Evolutionary conservation across 2,113 vertebrate genomes (phyloP).

Genomic region (Pyrgilauda ruficollis): DNA sequence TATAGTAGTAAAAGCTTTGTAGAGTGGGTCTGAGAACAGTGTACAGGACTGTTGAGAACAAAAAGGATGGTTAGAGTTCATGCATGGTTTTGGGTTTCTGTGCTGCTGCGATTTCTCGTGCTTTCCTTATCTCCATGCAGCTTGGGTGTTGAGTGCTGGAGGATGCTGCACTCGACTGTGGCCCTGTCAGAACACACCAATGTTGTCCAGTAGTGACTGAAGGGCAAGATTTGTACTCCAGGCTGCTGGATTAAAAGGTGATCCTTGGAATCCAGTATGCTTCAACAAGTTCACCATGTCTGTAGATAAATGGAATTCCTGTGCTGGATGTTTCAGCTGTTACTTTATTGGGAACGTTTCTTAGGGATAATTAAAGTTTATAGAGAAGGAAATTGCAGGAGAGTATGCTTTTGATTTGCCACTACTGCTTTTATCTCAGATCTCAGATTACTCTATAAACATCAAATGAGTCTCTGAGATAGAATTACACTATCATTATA

Average conservation of each 20-base stretch:
- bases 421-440: slow-evolving; percentile 5
- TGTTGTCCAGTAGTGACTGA: fast-evolving
- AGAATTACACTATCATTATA: background rate
- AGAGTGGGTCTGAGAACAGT: background rate
- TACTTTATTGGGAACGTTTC: background rate
- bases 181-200: fast-evolving
- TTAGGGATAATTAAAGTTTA: background rate
- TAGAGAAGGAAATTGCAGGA: background rate
- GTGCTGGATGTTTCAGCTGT: background rate
- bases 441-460: background rate
- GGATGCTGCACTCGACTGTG: background rate
- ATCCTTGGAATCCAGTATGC: background rate
- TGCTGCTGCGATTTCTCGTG: background rate
- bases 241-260: background rate
- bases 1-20: background rate
- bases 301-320: background rate
- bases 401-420: slow-evolving; percentile 7
- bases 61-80: fast-evolving
- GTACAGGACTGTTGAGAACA: background rate
- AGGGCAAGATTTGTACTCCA: background rate
- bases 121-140: background rate
- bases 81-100: background rate
- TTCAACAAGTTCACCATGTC: background rate
- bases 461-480: slow-evolving; percentile 4
- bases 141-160: background rate